phyloP scores from a whole-genome alignment of 2,888 invertebrate species.

The Hylaea fasciaria region DNA sequence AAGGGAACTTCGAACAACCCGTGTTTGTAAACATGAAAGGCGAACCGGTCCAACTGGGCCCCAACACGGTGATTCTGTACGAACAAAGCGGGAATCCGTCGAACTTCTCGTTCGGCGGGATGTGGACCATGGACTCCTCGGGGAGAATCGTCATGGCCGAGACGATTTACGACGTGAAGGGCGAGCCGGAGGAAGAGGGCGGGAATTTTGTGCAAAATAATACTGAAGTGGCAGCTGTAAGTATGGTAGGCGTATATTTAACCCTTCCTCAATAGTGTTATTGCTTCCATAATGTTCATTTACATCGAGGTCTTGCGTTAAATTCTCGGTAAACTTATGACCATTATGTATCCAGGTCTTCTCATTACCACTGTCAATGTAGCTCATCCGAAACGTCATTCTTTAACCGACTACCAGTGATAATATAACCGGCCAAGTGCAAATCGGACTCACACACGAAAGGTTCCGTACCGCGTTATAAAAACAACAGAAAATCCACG shows the following conservation, averaged over 20 bases:
- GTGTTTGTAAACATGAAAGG: slow-evolving; percentile 83
- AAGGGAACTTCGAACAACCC: slow-evolving; percentile 80
- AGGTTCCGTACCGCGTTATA: too few species aligned
- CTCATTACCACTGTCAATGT: too few species aligned
- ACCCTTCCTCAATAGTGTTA: too few species aligned
- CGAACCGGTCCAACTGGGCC: slow-evolving; percentile 79
- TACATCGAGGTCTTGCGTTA: too few species aligned
- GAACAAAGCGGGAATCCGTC: slow-evolving; percentile 80
- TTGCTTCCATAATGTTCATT: too few species aligned
- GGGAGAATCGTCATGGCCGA: slow-evolving; percentile 83
- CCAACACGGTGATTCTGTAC: slow-evolving; percentile 80
- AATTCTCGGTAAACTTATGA: too few species aligned
- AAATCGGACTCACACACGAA: too few species aligned
- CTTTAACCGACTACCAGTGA: too few species aligned
- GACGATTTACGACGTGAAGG: slow-evolving; percentile 81
- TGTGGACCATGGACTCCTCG: slow-evolving; percentile 81
- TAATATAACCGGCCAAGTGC: too few species aligned
- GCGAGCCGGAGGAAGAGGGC: slow-evolving; percentile 77
- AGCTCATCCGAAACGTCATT: too few species aligned
- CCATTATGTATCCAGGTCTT: too few species aligned
- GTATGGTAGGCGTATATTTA: slow-evolving; percentile 39
- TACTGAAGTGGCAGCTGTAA: slow-evolving; percentile 73
- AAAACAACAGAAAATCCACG: too few species aligned
- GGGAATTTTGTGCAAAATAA: slow-evolving; percentile 74
- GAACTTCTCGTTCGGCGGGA: slow-evolving; percentile 79